Base-by-base conservation (phyloP, 2,888 invertebrate genomes). In the Hemithea aestivaria region DNA sequence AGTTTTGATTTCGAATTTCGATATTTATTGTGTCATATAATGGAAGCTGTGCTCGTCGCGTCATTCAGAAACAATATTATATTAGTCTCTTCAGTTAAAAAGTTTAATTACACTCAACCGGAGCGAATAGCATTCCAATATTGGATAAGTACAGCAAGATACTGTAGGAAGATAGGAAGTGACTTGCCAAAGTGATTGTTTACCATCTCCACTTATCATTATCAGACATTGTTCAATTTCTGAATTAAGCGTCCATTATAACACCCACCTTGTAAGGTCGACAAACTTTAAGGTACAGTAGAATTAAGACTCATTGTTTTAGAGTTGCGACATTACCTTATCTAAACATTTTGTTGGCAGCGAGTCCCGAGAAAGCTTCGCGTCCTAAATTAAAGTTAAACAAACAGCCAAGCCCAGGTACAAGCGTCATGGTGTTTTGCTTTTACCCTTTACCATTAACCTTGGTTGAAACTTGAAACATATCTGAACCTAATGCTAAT, bases 271-370 rank as follows among this genome's bases (percentile, higher is more conserved):
- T 16, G 31, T 53, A 56, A 69, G 79, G 73, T 76, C 68, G 58
- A 66, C 53, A 78, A 66, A 69, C 82, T 61, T 34, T 28, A 26
- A 53, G 60, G 66, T 65, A 64, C 70, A 72, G 66, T 68, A 52
- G 56, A 81, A 82, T 84, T 84, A 82, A 79, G 68, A 63, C 56
- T 76, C 76, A 81, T 84, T 84, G 85, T 85, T 82, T 81, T 63
- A 62, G 61, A 58, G 70, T 83, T 80, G 73, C 74, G 72, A 81
- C 76, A 81, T 68, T 66, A 55, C 54, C 67, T 77, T 79, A 79
- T 77, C 77, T 78, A 64, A 70, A 73, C 62, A 66, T 67, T 71
- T 66, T 56, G 55, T 70, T 62, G 59, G 56, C 51, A 55, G 53
- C 45, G 40, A 49, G 57, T 51, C 55, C 59, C 58, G 54, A 60